Evolutionary conservation across 2,797 vertebrate species (phyloP).

Genomic region (Phoxinus dragarum): DNA sequence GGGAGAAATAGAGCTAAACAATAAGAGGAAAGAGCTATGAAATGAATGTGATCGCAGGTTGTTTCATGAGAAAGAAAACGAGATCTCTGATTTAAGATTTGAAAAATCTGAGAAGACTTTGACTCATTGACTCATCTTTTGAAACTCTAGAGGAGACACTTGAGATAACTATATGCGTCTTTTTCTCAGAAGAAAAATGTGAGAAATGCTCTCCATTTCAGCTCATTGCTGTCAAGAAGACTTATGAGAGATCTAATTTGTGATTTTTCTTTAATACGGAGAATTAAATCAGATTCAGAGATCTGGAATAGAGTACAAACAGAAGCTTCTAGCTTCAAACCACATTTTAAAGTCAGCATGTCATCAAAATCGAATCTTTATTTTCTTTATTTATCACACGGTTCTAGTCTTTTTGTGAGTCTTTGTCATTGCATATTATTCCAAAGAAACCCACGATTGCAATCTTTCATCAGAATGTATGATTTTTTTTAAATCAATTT

Average conservation of each 20-base stretch:
- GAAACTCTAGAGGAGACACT: not conserved
- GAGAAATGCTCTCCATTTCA: constrained; percentile 8
- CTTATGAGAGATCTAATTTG: constrained; percentile 4
- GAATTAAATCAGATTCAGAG: not conserved
- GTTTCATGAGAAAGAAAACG: not conserved
- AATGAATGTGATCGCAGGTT: not conserved
- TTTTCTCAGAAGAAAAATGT: not conserved
- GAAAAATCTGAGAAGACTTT: not conserved
- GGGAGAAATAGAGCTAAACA: not conserved
- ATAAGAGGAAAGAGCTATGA: not conserved
- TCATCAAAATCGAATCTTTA: not conserved
- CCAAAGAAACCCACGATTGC: not conserved
- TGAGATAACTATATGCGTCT: not conserved
- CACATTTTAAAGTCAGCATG: not conserved
- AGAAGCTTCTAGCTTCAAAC: not conserved
- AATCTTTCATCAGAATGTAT: not conserved
- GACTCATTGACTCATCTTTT: not conserved
- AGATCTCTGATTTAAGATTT: not conserved
- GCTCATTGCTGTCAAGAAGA: not conserved
- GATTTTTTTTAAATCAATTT: no score
- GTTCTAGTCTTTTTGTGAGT: not conserved
- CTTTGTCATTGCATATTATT: not conserved
- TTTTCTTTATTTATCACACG: not conserved
- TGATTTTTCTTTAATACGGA: not conserved
- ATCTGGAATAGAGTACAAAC: not conserved